Evolutionary conservation across 2,888 invertebrate genomes (phyloP).

Genomic region (Chymomyza procnemis): DNA sequence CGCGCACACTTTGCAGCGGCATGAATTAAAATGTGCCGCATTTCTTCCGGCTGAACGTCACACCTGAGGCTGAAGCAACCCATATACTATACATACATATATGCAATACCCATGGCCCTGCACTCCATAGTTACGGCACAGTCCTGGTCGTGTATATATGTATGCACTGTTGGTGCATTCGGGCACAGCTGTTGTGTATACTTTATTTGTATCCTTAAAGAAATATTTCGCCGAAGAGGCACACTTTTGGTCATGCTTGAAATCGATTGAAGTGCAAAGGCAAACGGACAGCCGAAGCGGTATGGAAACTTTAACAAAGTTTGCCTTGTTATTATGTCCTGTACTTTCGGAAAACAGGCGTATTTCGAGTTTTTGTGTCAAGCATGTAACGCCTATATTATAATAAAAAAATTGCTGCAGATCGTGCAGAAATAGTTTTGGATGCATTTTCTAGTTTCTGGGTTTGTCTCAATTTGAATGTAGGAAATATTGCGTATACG

Average conservation of each 20-base stretch:
- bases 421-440: no score
- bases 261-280: neutral
- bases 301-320: neutral
- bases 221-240: neutral
- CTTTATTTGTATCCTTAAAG: neutral
- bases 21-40: slow-evolving; percentile 51
- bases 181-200: neutral
- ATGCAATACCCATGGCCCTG: neutral
- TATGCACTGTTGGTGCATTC: neutral
- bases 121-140: neutral
- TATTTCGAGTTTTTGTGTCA: no score
- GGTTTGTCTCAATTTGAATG: no score
- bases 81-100: neutral
- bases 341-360: no score
- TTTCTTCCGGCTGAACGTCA: neutral
- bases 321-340: no score
- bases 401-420: no score
- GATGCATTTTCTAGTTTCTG: no score
- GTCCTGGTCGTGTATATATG: neutral
- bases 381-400: no score
- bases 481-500: no score
- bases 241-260: neutral
- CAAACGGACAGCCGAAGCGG: neutral
- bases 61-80: neutral
- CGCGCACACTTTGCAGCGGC: slow-evolving; percentile 27